phyloP scores from a whole-genome alignment of 2,113 vertebrate genomes.

The Dinomys branickii region DNA sequence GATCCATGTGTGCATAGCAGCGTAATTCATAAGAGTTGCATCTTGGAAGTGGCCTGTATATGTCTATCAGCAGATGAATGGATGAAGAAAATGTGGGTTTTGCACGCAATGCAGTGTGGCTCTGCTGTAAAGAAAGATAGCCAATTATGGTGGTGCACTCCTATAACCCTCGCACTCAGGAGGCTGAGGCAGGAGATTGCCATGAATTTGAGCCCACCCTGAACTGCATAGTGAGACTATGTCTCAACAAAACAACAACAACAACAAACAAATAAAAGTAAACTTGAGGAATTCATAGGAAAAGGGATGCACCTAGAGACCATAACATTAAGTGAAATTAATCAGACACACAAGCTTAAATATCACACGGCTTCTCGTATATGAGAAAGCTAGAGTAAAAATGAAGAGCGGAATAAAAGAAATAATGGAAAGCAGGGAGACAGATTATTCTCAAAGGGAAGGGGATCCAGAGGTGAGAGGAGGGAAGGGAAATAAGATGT shows the following conservation, averaged over 20 bases:
- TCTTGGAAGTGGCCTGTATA: not conserved
- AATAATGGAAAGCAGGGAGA: not conserved
- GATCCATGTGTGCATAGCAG: not conserved
- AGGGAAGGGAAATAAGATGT: not conserved
- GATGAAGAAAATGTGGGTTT: not conserved
- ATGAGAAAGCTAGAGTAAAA: not conserved
- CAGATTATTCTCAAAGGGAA: not conserved
- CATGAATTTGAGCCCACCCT: not conserved
- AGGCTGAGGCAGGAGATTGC: not conserved
- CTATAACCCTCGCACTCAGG: not conserved
- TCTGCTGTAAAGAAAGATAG: not conserved
- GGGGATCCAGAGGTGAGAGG: not conserved
- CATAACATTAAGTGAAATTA: not conserved
- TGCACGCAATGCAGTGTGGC: not conserved
- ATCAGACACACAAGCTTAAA: not conserved
- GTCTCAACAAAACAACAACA: not conserved
- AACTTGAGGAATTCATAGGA: not conserved
- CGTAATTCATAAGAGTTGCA: not conserved
- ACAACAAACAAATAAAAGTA: not conserved
- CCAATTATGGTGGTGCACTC: not conserved
- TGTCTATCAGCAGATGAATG: not conserved
- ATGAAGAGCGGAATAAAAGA: not conserved
- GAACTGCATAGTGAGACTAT: not conserved
- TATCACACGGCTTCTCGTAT: not conserved
- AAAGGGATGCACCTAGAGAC: not conserved